Percentiles rank a stretch among this genome's conserved stretches.
These are phyloP conservation scores for Choloepus didactylus DNA, from an alignment of 2,797 vertebrate genomes.

Conservation along the genomic window DNA sequence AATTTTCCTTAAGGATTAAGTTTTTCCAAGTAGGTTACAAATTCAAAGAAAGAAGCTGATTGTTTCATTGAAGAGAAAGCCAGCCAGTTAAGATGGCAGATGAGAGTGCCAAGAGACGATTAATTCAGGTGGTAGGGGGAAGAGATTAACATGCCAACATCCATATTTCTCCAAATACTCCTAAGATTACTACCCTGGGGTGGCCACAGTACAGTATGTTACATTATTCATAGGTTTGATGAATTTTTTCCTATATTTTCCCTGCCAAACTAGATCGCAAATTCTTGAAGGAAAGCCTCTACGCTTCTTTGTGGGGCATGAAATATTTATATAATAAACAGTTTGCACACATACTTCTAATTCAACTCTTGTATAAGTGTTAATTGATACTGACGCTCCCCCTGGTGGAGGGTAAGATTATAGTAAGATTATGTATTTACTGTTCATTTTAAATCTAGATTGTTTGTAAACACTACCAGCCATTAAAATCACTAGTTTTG, in stretches of 20 bases:
- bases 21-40: constrained; percentile 29
- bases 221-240: not conserved
- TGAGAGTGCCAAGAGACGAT: not conserved
- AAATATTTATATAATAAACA: not conserved
- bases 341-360: not conserved
- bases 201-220: not conserved
- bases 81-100: not conserved
- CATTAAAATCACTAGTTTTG: not conserved
- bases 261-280: not conserved
- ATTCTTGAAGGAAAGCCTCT: not conserved
- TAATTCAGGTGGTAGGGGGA: not conserved
- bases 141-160: not conserved
- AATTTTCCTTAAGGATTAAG: constrained; percentile 14
- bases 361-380: not conserved
- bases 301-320: not conserved
- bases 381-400: constrained; percentile 71
- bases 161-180: not conserved
- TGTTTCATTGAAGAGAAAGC: not conserved
- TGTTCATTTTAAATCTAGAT: not conserved
- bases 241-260: not conserved
- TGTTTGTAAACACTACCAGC: not conserved
- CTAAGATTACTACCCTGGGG: not conserved
- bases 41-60: not conserved
- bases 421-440: not conserved
- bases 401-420: constrained; percentile 74